A percentile compares a stretch with the other conserved stretches of the same genome.
Conservation (phyloP, 1,140 invertebrate genomes). For the Varroa destructor region DNA sequence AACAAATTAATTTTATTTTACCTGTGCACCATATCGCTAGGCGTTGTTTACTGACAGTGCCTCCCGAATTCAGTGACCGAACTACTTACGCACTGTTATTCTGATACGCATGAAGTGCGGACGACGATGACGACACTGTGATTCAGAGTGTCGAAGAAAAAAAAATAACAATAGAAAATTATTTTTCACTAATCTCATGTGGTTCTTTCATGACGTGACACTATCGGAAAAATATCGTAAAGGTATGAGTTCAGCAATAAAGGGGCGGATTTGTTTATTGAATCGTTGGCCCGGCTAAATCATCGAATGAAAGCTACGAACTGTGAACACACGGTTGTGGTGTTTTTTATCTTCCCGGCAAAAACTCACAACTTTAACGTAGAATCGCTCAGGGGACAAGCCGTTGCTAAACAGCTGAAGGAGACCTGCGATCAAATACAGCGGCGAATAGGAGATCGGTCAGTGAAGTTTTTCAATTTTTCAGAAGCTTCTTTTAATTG, state of each 20-base stretch:
- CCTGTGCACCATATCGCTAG: no score
- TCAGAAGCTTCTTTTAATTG: background rate
- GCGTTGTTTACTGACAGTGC: no score
- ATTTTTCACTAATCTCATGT: no score
- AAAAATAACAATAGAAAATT: no score
- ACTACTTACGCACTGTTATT: no score
- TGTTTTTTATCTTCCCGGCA: constrained; percentile 48
- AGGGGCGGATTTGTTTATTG: constrained; percentile 48
- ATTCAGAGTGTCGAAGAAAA: no score
- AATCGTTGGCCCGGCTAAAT: constrained; percentile 46
- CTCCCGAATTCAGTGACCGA: no score
- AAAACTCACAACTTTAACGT: constrained; percentile 47
- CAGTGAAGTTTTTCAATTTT: background rate
- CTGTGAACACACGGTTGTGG: constrained; percentile 43
- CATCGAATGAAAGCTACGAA: constrained; percentile 42
- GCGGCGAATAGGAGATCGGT: constrained; percentile 34
- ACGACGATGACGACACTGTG: no score
- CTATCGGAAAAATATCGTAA: no score
- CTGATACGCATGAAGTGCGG: no score
- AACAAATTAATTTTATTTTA: no score
- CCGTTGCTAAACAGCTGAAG: constrained; percentile 44
- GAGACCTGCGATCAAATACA: constrained; percentile 44
- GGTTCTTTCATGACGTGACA: no score
- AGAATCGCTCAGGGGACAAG: constrained; percentile 47
- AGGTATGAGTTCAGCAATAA: constrained; percentile 48